A percentile compares a stretch with the other conserved stretches of the same genome.
phyloP scores from a whole-genome alignment of 2,113 vertebrate genomes.

The Colistium nudipinnis region DNA sequence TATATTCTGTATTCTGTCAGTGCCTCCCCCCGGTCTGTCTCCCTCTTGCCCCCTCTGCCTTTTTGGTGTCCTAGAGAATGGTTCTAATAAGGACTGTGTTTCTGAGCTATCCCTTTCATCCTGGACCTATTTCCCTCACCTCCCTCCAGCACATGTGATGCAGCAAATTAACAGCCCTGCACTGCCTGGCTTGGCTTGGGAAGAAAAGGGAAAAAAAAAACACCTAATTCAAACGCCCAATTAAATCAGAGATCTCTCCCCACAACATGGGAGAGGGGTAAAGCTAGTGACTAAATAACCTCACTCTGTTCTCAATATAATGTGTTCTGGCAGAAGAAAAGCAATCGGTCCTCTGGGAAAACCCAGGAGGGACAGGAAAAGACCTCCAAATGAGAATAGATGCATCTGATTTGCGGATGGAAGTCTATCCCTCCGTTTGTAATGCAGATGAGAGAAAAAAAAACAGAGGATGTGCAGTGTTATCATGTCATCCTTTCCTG shows the following conservation, averaged over 20 bases:
- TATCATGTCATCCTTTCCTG: conserved; percentile 46
- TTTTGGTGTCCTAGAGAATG: conserved; percentile 61
- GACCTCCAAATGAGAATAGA: conserved; percentile 74
- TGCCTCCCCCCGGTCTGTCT: conserved; percentile 53
- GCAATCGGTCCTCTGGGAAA: conserved; percentile 67
- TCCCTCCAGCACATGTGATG: conserved; percentile 76
- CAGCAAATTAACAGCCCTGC: conserved; percentile 75
- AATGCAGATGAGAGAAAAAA: conserved; percentile 59
- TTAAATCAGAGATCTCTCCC: conserved; percentile 77
- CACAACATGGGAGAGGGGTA: conserved; percentile 67
- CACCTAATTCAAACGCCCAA: conserved; percentile 76
- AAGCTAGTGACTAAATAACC: conserved; percentile 72
- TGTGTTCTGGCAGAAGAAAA: conserved; percentile 69
- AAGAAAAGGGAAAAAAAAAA: conserved; percentile 57
- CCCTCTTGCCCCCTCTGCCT: conserved; percentile 45
- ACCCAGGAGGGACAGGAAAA: conserved; percentile 63
- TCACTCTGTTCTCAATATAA: conserved; percentile 74
- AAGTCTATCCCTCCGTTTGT: conserved; percentile 63
- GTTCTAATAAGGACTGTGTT: conserved; percentile 68
- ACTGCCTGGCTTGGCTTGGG: conserved; percentile 77
- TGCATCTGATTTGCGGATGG: conserved; percentile 75
- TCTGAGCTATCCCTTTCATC: conserved; percentile 73
- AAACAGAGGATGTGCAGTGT: conserved; percentile 36
- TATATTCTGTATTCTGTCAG: conserved; percentile 49
- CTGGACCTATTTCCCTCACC: conserved; percentile 67